Base-by-base conservation (phyloP, 1,140 invertebrate species). In the Saxidomus purpurata region DNA sequence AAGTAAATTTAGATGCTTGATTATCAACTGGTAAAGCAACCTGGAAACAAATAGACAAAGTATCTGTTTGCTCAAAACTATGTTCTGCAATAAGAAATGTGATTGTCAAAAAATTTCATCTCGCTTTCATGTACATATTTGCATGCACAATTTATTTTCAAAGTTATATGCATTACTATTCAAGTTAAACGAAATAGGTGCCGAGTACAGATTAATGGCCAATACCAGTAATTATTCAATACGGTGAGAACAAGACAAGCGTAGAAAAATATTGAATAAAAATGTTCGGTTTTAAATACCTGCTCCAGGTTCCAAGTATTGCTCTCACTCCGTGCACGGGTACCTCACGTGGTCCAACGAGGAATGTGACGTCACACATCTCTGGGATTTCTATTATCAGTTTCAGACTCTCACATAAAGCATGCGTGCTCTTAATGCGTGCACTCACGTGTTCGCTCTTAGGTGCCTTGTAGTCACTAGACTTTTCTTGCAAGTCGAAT, bases 321-420 rank as follows among this genome's bases (percentile, higher is more conserved):
- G 89, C 79, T n/a, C 87, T 84, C 2, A 92, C 79, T 11, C 91
- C 91, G 69, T 90, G 67, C 15, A 90, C 80, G 13, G 89, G 91
- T 69, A 85, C 61, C 52, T 83, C 76, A 13, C 61, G 22, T 22
- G 47, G 47, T 17, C 91, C 91, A 28, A 92, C 89, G 0, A 90
- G 81, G 71, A 92, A 92, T 38, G 71, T 87, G 69, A 92, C 87
- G 87, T 92, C 91, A 89, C 89, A 92, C 55, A 92, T 40, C 17
- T 92, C 91, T 40, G 91, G 89, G 55, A 92, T 90, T 4, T 81
- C 80, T n/a, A 87, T 52, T 49, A 92, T 92, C 40, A 89, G 79
- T 19, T 77, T 86, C 13, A 92, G 74, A 49, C 79, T 86, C 28
- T 87, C 88, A 76, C 89, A 84, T 43, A 91, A 71, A 3, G 89